Conservation (phyloP, 1,140 invertebrate genomes). For the Aphelinus certus region DNA sequence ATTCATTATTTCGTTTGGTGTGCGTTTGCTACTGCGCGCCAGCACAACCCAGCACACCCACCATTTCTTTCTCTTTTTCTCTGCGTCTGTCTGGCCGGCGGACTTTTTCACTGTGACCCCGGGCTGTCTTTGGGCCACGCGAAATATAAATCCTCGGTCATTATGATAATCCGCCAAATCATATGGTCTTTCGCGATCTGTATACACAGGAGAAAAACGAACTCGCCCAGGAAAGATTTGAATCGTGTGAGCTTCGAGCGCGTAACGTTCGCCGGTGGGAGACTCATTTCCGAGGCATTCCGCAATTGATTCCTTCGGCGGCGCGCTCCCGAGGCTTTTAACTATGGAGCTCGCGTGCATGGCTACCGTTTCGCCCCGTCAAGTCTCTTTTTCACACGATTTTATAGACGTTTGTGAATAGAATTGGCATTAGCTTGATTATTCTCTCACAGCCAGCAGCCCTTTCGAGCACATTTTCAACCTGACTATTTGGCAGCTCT, state of each 20-base stretch:
- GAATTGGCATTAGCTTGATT: no score
- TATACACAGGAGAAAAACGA: background rate
- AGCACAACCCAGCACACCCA: background rate
- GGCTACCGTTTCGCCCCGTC: no score
- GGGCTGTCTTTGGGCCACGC: slow-evolving; percentile 41
- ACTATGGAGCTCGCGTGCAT: no score
- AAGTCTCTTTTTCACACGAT: no score
- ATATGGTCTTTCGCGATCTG: slow-evolving; percentile 48
- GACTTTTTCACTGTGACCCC: slow-evolving; percentile 13
- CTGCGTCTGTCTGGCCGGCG: slow-evolving; percentile 16
- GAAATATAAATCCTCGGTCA: slow-evolving; percentile 63
- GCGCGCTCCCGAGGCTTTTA: background rate
- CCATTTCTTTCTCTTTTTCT: slow-evolving; percentile 31
- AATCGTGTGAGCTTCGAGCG: slow-evolving; percentile 14
- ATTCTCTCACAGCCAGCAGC: no score
- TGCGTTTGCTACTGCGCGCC: slow-evolving; percentile 61
- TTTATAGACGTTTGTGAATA: no score
- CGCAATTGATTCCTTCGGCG: slow-evolving; percentile 3
- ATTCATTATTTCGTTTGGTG: slow-evolving; percentile 65
- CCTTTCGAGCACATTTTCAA: no score
- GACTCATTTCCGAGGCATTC: slow-evolving; percentile 7
- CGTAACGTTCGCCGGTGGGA: slow-evolving; percentile 4
- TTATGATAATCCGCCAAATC: slow-evolving; percentile 66
- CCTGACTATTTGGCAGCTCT: no score
- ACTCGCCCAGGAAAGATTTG: background rate